Evolutionary conservation across 2,797 vertebrate species (phyloP), one percentile per base, ranked within the genome.

Genomic region (Mus caroli): DNA sequence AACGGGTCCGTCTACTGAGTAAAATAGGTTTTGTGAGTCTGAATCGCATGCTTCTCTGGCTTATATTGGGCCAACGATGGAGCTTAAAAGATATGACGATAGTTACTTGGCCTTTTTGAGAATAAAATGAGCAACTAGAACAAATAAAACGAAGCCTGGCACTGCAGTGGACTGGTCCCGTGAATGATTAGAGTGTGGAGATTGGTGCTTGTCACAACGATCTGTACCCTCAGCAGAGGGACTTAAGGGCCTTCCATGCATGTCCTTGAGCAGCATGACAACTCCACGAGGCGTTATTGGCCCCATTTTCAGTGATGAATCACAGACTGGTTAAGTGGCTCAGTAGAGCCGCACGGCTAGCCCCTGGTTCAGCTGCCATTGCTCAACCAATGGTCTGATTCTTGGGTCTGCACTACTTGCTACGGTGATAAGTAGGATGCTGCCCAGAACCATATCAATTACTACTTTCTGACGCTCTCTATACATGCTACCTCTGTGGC

Each of bases 51-150:
- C 52, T 87, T 95, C 50, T 96, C 80, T 28, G 69, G 37, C 78
- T 88, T 92, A 90, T 37, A 85, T 26, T 31, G 52, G 58, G 20
- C 26, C 67, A 77, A 22, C 37, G 19, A 71, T 17, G 10, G 20
- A 83, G 87, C n/a, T 86, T 92, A 90, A 92, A 90, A 93, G 54
- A 54, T 37, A 13, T 31, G 19, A 34, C 88, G 84, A 76, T 58
- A 77, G 1, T 58, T 52, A 82, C 4, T 60, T 88, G 26, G 94
- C 24, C 13, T 0, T 75, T 97, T 69, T 79, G 62, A 71, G 31
- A 90, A 86, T 84, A 62, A 93, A 90, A 34, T 50, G 17, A 83
- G 60, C n/a, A 46, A n/a, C 54, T 50, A 26, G 54, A 2, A 56
- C 76, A 60, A 78, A 7, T 13, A 71, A 34, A 91, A 71, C 1